Conservation (phyloP, 2,797 vertebrate species). For the Selene dorsalis region DNA sequence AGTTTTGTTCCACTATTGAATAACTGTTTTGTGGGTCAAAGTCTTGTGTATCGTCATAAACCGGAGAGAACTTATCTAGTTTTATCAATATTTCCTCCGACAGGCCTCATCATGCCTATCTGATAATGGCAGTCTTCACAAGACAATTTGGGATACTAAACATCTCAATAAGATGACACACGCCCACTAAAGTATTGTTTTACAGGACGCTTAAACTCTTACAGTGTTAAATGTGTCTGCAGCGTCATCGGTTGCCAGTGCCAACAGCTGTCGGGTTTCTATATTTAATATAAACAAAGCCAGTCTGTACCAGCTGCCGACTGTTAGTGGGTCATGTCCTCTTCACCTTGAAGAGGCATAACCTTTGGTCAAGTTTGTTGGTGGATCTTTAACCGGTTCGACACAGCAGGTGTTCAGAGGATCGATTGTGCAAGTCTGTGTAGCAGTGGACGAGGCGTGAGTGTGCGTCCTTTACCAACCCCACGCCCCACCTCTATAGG, state of each 20-base stretch:
- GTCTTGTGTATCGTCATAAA: constrained; percentile 46
- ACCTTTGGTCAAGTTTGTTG: constrained; percentile 50
- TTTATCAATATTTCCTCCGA: constrained; percentile 43
- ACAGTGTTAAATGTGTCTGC: background rate
- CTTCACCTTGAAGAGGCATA: constrained; percentile 30
- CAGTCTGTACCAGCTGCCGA: background rate
- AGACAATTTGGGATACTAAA: background rate
- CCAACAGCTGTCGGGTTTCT: constrained; percentile 4
- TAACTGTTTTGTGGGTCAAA: constrained; percentile 56
- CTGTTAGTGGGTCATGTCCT: constrained; percentile 26
- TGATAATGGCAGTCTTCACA: constrained; percentile 13
- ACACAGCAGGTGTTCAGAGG: constrained; percentile 8
- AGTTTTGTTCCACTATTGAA: constrained; percentile 34
- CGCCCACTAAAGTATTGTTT: background rate
- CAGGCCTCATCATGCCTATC: background rate
- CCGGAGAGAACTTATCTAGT: constrained; percentile 33
- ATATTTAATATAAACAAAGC: constrained; percentile 32
- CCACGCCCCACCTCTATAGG: constrained; percentile 25
- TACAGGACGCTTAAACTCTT: background rate
- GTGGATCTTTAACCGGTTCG: constrained; percentile 46
- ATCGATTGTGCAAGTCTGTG: constrained; percentile 48
- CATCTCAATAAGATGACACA: background rate
- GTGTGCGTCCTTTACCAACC: background rate
- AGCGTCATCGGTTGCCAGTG: background rate
- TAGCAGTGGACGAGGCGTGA: constrained; percentile 6